Evolutionary conservation across 2,888 invertebrate species (phyloP).

Genomic region (Clitarchus hookeri): DNA sequence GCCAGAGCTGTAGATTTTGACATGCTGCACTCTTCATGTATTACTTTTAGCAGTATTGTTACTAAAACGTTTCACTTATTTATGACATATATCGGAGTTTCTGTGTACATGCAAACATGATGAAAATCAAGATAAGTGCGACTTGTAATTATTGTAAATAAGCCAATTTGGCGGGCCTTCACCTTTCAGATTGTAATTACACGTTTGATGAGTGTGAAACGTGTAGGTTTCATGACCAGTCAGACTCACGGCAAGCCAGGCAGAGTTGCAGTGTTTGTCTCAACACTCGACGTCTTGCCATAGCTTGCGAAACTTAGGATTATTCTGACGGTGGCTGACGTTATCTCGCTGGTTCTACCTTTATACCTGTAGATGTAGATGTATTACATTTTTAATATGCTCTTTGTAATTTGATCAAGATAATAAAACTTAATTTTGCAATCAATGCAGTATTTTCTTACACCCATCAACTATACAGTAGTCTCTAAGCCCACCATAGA

Average conservation of each 20-base stretch:
- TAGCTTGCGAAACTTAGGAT: neutral
- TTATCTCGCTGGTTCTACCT: neutral
- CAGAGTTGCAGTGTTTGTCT: too few species aligned
- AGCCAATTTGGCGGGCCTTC: neutral
- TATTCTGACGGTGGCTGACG: neutral
- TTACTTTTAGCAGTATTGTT: neutral
- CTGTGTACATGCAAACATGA: neutral
- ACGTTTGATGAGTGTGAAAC: conserved; percentile 5
- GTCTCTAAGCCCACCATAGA: too few species aligned
- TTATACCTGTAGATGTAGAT: neutral
- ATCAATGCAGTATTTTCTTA: neutral
- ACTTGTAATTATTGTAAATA: neutral
- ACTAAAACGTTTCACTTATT: neutral
- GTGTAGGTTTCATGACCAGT: neutral
- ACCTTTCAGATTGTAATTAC: neutral
- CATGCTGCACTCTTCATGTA: neutral
- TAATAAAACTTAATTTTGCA: conserved; percentile 4
- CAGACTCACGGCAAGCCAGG: neutral
- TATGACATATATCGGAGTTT: neutral
- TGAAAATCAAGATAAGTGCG: neutral
- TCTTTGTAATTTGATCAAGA: neutral
- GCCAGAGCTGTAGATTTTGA: neutral
- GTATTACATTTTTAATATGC: neutral
- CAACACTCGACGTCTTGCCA: conserved; percentile 11
- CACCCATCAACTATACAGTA: neutral